These are phyloP conservation scores for Meriones psammophilus DNA, from an alignment of 2,797 vertebrate genomes.

Conservation along the genomic window DNA sequence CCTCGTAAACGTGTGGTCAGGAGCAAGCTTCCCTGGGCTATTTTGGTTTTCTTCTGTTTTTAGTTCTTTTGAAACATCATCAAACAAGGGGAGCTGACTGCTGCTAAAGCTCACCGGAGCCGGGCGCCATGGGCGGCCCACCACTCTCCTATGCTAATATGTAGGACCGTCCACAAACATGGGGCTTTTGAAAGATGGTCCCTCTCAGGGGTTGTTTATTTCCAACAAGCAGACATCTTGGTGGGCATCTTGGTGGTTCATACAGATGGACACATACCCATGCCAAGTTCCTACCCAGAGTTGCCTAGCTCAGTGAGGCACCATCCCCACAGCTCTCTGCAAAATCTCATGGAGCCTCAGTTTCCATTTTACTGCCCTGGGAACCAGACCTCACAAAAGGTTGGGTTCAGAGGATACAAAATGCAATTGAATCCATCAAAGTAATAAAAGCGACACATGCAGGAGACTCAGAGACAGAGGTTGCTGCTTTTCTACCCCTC, in stretches of 20 bases:
- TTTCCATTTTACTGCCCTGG: not conserved
- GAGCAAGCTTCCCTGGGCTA: not conserved
- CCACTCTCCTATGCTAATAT: too few species aligned
- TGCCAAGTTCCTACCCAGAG: not conserved
- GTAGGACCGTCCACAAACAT: not conserved
- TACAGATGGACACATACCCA: not conserved
- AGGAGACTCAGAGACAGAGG: not conserved
- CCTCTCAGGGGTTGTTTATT: not conserved
- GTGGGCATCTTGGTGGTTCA: not conserved
- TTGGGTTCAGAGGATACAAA: not conserved
- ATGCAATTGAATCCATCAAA: not conserved
- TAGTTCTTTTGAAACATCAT: not conserved
- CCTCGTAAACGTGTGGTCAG: not conserved
- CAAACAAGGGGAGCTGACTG: not conserved
- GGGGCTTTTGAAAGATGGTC: not conserved
- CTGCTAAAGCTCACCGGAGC: rapidly evolving
- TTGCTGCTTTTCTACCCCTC: not conserved
- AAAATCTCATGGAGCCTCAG: rapidly evolving
- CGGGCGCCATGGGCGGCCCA: rapidly evolving
- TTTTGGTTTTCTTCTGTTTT: not conserved
- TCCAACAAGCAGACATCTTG: too few species aligned
- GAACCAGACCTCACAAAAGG: not conserved
- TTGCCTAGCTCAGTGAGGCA: too few species aligned
- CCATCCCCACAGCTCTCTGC: not conserved
- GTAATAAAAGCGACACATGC: rapidly evolving